These are phyloP conservation scores for Conopomorpha cramerella DNA, from an alignment of 1,140 invertebrate genomes.

Conservation along the genomic window DNA sequence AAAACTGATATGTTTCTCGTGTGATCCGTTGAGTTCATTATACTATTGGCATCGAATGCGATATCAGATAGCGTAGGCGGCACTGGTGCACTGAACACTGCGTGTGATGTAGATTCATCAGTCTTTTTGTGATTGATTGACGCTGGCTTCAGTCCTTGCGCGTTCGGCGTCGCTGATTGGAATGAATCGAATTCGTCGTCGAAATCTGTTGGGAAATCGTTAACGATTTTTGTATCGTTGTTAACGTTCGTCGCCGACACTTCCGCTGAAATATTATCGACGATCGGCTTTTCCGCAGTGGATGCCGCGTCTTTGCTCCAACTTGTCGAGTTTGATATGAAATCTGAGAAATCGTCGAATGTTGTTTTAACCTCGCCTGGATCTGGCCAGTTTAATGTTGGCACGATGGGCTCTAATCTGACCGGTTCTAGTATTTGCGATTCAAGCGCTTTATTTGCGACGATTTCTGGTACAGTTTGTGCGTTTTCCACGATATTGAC, in stretches of 20 bases:
- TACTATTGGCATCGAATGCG: no score
- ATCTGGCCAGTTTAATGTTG: conserved; percentile 53
- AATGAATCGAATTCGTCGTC: conserved; percentile 55
- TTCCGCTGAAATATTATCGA: no score
- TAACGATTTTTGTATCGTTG: no score
- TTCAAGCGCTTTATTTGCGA: conserved; percentile 11
- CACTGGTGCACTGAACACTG: no score
- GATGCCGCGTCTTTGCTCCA: no score
- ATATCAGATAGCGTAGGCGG: no score
- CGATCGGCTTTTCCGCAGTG: no score
- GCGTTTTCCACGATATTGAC: conserved; percentile 1
- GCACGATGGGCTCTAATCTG: conserved; percentile 38
- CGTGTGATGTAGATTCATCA: no score
- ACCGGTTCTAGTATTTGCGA: conserved; percentile 47
- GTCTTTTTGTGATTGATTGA: no score
- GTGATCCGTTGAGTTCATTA: no score
- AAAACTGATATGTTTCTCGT: no score
- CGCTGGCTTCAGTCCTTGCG: conserved; percentile 2
- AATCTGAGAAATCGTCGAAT: conserved; percentile 48
- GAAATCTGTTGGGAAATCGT: conserved; percentile 6
- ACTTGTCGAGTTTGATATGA: conserved; percentile 30
- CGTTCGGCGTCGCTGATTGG: conserved; percentile 31
- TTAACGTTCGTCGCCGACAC: no score
- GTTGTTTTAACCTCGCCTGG: conserved; percentile 51
- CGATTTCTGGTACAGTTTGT: conserved; percentile 5